Conservation (phyloP, 2,113 vertebrate species). For the Empidonax alnorum region DNA sequence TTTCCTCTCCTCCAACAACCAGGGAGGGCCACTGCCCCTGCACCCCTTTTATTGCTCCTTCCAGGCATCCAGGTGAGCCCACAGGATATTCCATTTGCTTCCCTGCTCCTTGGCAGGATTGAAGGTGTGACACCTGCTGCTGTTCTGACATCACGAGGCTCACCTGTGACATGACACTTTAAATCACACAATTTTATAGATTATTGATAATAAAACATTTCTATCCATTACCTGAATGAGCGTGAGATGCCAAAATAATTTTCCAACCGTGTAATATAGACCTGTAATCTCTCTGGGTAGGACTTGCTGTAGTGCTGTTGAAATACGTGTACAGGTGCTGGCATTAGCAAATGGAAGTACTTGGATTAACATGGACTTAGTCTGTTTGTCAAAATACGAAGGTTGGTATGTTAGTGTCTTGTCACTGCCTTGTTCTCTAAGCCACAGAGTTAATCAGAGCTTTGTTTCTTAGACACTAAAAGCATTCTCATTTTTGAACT, state of each 20-base stretch:
- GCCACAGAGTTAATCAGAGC: not conserved
- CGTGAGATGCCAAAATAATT: not conserved
- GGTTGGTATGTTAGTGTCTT: not conserved
- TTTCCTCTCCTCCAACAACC: too few relatives aligned
- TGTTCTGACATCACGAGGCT: not conserved
- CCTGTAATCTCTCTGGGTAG: not conserved
- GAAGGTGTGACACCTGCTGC: fast-evolving
- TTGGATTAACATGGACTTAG: not conserved
- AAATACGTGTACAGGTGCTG: fast-evolving
- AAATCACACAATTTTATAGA: fast-evolving
- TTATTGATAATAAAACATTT: too few relatives aligned
- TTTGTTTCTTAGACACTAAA: not conserved
- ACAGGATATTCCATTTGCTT: not conserved
- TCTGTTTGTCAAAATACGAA: not conserved
- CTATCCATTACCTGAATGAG: fast-evolving
- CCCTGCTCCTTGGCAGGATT: not conserved
- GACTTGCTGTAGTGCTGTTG: fast-evolving
- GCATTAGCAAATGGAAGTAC: not conserved
- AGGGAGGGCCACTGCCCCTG: fast-evolving
- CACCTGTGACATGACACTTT: not conserved
- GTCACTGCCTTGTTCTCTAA: not conserved
- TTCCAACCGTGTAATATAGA: fast-evolving
- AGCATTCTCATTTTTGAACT: not conserved
- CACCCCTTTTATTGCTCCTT: not conserved
- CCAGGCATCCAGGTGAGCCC: fast-evolving